Evolutionary conservation across 1,140 invertebrate genomes (phyloP), one percentile per base, ranked within the genome.

Genomic region (Hermatobates lingyangjiaoensis): DNA sequence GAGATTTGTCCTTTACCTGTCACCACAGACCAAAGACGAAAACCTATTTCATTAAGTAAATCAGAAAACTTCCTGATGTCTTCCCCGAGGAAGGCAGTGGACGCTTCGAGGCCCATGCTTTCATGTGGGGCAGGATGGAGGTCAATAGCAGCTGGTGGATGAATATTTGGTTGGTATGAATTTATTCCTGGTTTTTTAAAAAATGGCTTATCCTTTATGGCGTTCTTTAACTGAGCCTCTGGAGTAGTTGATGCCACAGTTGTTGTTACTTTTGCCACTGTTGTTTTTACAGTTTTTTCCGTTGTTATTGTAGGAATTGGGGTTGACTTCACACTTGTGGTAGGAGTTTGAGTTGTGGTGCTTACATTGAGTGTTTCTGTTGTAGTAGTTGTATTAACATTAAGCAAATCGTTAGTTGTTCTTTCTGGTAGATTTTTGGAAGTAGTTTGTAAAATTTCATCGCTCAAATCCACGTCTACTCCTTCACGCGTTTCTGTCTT

Each of bases 31-130:
- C 84, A 84, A 63, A 86, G 83, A 59, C 74, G 75, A 50, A 88
- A 84, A 0, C 83, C 83, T 20, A 90, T 61, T 61, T 88, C 82
- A 59, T 90, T 90, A 63, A 83, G 87, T 1, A 88, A 68, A 57
- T 81, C 76, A 2, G 77, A 69, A 58, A 86, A 87, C 26, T 76
- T 70, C 1, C 69, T 60, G 30, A 84, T 70, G 60, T 86, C 82
- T 52, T 74, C 69, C 14, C 75, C 77, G n/a, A 86, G 68, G 54
- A 73, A 67, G 48, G 73, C 72, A 1, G 77, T 76, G 24, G 78
- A 86, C 2, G 77, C 77, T 64, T 87, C 83, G 18, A 87, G 63
- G 0, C 81, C 83, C 53, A 77, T 75, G 51, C 75, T 76, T 62
- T 76, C 73, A 18, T 73, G 66, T 1, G 76, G 76, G 54, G 74